phyloP scores from a whole-genome alignment of 2,113 vertebrate genomes.

The Mormoops blainvillei region DNA sequence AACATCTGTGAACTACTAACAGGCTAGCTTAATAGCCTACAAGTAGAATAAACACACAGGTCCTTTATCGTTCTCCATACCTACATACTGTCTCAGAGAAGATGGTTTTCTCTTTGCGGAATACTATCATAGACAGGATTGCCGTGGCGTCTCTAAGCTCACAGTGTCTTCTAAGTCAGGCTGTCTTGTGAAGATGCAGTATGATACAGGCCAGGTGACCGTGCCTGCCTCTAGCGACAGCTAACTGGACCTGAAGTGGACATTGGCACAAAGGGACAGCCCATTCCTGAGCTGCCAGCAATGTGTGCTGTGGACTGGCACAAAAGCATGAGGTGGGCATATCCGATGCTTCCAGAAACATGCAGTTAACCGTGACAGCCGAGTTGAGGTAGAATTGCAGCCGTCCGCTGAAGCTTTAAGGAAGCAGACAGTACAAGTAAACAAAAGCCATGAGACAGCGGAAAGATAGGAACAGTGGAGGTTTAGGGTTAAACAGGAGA shows the following conservation, averaged over 20 bases:
- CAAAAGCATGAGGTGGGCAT: neutral
- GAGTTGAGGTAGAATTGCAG: neutral
- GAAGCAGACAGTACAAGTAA: neutral
- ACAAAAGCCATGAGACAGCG: neutral
- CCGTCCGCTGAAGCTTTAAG: neutral
- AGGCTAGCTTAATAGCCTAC: neutral
- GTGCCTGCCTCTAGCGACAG: neutral
- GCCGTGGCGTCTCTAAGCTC: neutral
- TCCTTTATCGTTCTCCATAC: neutral
- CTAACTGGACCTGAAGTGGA: neutral
- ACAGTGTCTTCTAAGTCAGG: neutral
- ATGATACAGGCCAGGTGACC: neutral
- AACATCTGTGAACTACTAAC: neutral
- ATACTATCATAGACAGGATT: neutral
- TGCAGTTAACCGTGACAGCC: neutral
- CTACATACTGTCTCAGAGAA: neutral
- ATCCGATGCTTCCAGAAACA: neutral
- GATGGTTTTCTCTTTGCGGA: neutral
- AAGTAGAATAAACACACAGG: neutral
- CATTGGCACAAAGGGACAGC: neutral
- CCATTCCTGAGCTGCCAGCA: neutral
- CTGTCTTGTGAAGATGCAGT: neutral
- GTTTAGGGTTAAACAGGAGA: neutral
- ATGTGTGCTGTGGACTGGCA: neutral
- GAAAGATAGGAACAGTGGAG: neutral